Percentiles rank a stretch among this genome's conserved stretches.
These are phyloP conservation scores for Gadopsis bispinosus DNA, from an alignment of 2,797 vertebrate species.

Conservation along the genomic window DNA sequence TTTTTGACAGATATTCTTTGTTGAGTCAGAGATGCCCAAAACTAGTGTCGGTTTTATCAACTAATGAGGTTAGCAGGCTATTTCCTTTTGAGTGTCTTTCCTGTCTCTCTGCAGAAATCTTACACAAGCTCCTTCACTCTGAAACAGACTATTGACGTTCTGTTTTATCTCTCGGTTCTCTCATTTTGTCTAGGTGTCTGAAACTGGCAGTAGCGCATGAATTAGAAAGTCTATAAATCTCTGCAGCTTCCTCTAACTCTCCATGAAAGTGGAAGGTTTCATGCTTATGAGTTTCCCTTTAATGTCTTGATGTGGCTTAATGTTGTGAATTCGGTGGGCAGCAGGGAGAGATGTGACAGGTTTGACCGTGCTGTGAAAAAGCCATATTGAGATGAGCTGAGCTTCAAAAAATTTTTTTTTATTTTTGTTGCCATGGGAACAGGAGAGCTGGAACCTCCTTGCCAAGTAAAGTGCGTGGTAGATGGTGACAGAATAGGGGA, in stretches of 20 bases:
- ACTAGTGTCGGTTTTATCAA: background rate
- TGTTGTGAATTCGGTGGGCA: constrained; percentile 1
- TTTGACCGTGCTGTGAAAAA: constrained; percentile 11
- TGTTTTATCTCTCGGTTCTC: constrained; percentile 4
- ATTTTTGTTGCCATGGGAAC: constrained; percentile 48
- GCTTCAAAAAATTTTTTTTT: background rate
- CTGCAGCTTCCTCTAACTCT: background rate
- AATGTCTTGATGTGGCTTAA: constrained; percentile 22
- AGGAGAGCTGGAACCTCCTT: background rate
- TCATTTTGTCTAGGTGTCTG: constrained; percentile 8
- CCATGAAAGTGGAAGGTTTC: background rate
- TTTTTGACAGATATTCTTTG: background rate
- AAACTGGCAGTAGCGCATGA: background rate
- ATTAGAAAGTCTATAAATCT: constrained; percentile 11
- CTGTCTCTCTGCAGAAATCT: background rate
- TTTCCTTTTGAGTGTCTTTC: background rate
- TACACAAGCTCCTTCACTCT: background rate
- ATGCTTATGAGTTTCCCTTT: background rate
- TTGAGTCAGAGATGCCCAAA: background rate
- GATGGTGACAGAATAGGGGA: background rate
- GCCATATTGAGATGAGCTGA: constrained; percentile 7
- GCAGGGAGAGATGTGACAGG: constrained; percentile 14
- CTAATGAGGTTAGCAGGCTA: background rate
- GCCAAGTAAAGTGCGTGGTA: background rate
- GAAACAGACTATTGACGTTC: constrained; percentile 27